Percentiles rank a stretch among this genome's conserved stretches.
phyloP scores from a whole-genome alignment of 2,888 invertebrate genomes.

The Phragmatobia fuliginosa region DNA sequence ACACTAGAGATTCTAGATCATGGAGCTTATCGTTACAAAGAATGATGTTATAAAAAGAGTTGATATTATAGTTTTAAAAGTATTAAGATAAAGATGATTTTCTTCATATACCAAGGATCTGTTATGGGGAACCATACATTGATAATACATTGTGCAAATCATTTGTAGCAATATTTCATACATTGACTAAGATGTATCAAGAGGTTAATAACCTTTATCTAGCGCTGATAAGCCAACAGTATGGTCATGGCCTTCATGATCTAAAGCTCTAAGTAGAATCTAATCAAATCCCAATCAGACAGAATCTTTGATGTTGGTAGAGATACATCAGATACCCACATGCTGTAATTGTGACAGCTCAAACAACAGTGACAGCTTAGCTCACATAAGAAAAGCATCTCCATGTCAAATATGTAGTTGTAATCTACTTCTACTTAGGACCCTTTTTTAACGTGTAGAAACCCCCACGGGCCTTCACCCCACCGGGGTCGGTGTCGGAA shows the following conservation, averaged over 20 bases:
- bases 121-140: neutral
- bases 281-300: neutral
- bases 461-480: no score
- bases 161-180: neutral
- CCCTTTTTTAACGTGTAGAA: no score
- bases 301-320: neutral
- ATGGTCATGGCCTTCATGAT: neutral
- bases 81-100: neutral
- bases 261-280: no score
- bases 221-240: neutral
- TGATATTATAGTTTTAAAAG: no score
- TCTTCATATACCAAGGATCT: neutral
- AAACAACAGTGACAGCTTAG: no score
- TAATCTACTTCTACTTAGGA: neutral
- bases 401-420: neutral
- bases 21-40: no score
- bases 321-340: neutral
- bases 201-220: neutral
- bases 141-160: neutral
- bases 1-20: no score
- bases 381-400: neutral
- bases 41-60: no score
- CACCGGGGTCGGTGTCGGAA: no score
- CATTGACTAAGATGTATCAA: neutral
- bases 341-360: neutral